A percentile compares a stretch with the other conserved stretches of the same genome.
These are phyloP conservation scores for Phaethornis superciliosus DNA, from an alignment of 2,113 vertebrate genomes.

Conservation along the genomic window DNA sequence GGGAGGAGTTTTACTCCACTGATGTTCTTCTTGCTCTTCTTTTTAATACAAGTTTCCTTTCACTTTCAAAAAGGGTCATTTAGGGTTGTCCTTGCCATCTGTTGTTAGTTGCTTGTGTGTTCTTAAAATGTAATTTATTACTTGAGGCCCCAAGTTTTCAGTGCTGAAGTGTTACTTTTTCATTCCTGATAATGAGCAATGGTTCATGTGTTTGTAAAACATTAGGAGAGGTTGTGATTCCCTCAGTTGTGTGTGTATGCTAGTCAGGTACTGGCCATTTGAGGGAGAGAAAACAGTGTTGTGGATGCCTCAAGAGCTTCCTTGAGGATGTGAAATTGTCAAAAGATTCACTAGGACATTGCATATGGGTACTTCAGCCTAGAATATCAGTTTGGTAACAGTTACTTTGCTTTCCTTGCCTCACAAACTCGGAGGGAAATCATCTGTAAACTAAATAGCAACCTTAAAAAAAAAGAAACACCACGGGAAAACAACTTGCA, in stretches of 20 bases:
- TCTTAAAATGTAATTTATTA: not conserved
- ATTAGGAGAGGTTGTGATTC: not conserved
- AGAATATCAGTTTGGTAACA: not conserved
- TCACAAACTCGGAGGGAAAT: not conserved
- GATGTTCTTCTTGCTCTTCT: not conserved
- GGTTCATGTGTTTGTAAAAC: not conserved
- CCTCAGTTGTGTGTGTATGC: accelerated
- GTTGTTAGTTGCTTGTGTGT: not conserved
- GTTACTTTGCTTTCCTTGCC: not conserved
- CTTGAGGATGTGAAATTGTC: not conserved
- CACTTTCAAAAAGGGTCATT: not conserved
- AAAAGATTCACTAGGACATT: not conserved
- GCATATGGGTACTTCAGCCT: not conserved
- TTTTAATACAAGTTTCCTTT: not conserved
- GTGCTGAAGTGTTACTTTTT: not conserved
- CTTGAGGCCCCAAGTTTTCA: too few species aligned
- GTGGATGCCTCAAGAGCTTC: not conserved
- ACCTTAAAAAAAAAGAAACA: not conserved
- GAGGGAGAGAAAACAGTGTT: not conserved
- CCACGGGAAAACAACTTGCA: not conserved
- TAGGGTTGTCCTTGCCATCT: not conserved
- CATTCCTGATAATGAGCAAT: not conserved
- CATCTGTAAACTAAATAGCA: not conserved
- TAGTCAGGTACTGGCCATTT: not conserved
- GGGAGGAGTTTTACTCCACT: too few species aligned